phyloP scores from a whole-genome alignment of 2,888 invertebrate species.

The Polyommatus iphigenia region DNA sequence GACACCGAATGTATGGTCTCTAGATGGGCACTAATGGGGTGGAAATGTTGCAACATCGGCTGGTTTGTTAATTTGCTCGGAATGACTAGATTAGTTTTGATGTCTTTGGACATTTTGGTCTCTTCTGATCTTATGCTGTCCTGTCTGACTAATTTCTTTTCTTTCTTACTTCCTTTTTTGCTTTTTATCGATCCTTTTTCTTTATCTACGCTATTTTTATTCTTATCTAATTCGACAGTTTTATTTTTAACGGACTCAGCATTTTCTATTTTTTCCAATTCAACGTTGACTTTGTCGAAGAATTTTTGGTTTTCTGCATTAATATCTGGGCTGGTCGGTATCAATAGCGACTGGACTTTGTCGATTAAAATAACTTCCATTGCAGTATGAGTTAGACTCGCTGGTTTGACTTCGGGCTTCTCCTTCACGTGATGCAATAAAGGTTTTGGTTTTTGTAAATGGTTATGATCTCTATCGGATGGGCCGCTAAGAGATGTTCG shows the following conservation, averaged over 20 bases:
- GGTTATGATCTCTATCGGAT: slow-evolving; percentile 53
- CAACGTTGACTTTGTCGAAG: slow-evolving; percentile 66
- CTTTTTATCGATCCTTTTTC: slow-evolving; percentile 31
- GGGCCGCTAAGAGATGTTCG: slow-evolving; percentile 64
- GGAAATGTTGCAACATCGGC: slow-evolving; percentile 64
- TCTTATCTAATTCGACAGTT: slow-evolving; percentile 39
- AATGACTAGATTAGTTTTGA: slow-evolving; percentile 49
- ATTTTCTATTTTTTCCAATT: slow-evolving; percentile 62
- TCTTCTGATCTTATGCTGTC: slow-evolving; percentile 62
- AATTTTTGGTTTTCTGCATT: slow-evolving; percentile 57
- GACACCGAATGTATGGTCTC: slow-evolving; percentile 72
- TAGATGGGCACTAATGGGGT: slow-evolving; percentile 61
- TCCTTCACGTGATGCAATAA: slow-evolving; percentile 47
- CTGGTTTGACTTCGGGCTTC: slow-evolving; percentile 56
- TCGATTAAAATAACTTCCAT: slow-evolving; percentile 80
- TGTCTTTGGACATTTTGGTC: slow-evolving; percentile 63
- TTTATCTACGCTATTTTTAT: slow-evolving; percentile 37
- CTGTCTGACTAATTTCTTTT: slow-evolving; percentile 59
- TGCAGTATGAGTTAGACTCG: slow-evolving; percentile 74
- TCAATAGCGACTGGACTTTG: slow-evolving; percentile 69
- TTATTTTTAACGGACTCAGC: slow-evolving; percentile 44
- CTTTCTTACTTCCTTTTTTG: slow-evolving; percentile 41
- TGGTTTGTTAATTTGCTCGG: slow-evolving; percentile 54
- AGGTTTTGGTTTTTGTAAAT: slow-evolving; percentile 49
- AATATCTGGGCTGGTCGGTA: slow-evolving; percentile 63